Evolutionary conservation across 2,797 vertebrate species (phyloP).

Genomic region (Ctenopoma multispine): DNA sequence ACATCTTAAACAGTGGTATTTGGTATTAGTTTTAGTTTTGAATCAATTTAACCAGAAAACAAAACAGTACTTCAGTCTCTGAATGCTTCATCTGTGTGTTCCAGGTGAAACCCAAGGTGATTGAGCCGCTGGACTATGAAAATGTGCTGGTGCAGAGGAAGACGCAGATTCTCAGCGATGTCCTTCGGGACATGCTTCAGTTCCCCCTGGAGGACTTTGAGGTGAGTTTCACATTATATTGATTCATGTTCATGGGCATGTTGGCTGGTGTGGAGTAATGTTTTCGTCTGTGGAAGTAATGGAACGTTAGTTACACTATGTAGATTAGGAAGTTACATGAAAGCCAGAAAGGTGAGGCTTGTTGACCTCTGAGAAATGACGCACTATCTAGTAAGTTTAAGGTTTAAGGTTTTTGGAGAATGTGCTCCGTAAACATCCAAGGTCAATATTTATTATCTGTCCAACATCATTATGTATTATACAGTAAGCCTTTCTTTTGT

Average conservation of each 20-base stretch:
- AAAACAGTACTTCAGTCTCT: neutral
- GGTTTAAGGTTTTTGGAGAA: neutral
- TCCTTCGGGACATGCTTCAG: conserved; percentile 95
- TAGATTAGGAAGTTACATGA: neutral
- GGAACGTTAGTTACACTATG: conserved; percentile 4
- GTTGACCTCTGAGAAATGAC: no score
- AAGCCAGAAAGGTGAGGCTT: neutral
- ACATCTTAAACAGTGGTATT: no score
- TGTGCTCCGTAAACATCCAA: neutral
- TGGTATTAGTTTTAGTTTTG: no score
- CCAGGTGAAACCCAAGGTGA: conserved; percentile 96
- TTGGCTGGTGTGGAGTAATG: neutral
- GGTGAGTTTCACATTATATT: conserved; percentile 77
- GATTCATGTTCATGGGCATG: neutral
- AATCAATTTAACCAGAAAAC: neutral
- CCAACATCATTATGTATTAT: conserved; percentile 23
- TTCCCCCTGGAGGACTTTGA: conserved; percentile 98
- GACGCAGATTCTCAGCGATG: conserved; percentile 97
- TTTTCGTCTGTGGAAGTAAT: conserved; percentile 2
- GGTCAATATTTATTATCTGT: conserved; percentile 32
- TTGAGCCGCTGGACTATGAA: conserved; percentile 98
- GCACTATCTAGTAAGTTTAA: neutral
- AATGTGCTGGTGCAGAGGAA: conserved; percentile 97
- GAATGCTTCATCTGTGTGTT: conserved; percentile 36
- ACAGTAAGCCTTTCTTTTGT: conserved; percentile 48